Base-by-base conservation (phyloP, 2,113 vertebrate genomes). In the Saguinus imperator region DNA sequence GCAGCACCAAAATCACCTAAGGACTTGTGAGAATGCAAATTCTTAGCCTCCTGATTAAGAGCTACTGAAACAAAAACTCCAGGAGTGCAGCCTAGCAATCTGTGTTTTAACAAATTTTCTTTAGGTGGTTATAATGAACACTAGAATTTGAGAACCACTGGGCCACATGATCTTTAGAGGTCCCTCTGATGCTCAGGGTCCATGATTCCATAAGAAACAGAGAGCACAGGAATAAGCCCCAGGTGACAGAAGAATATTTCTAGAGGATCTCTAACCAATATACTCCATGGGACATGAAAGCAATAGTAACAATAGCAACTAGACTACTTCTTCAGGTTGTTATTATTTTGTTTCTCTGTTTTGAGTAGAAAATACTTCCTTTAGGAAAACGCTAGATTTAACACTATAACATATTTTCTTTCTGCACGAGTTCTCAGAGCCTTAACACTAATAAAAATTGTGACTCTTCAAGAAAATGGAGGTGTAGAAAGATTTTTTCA, bases 331-430 rank as follows among this genome's bases (percentile, higher is more conserved):
- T 11, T 77, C 43, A 77, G 16, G 8, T 16, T 79, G 20, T 55
- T 93, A 61, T 10, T 32, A 1, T 91, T 68, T 77, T 57, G 40
- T 91, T 43, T 25, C 40, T 40, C 58, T 61, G 7, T 72, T 84
- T 29, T 76, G 13, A 81, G 27, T 82, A 79, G 27, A 73, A 95
- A 73, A 57, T 52, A 35, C 64, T 45, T 55, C 35, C 50, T 89
- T 94, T 75, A 89, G 5, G 11, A 73, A 92, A 96, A 95, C 11
- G 1, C 16, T 75, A 55, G 27, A 35, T 68, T 94, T 91, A 94
- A 75, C 52, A 96, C 14, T 17, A 16, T 66, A 91, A 55, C 12
- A 25, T 72, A 82, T 50, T 37, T 84, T 27, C 81, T 89, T 57
- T 29, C 21, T 87, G 5, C 2, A 73, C 1, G 14, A 86, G 20